Base-by-base conservation (phyloP, 2,888 invertebrate species). In the Pemphredon lugubris region DNA sequence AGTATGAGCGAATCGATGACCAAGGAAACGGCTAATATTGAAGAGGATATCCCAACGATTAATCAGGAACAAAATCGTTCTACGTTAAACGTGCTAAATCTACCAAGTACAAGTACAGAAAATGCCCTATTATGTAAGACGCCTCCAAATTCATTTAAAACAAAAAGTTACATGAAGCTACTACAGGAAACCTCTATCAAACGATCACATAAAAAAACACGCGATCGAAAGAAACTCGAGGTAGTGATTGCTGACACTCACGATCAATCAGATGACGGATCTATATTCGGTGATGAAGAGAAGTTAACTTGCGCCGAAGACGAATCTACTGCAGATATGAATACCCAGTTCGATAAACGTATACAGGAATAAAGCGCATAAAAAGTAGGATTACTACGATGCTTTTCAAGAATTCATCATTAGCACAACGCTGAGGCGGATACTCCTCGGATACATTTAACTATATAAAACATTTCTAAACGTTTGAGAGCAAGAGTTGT, bases 161-260 rank as follows among this genome's bases (percentile, higher is more conserved):
- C 72, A 0, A 83, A 77, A 32, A 76, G 54, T 44, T 84, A 84
- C 23, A 61, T 87, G 11, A 82, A 59, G 65, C 37, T 83, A 11
- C 34, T 84, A 26, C 83, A 82, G 39, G 78, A 82, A n/a, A 84
- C 84, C 0, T 88, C 88, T 5, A 87, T 88, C 53, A 88, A 88
- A 55, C 82, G 82, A 23, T 86, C 84, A 1, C 86, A 87, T 34
- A 83, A 84, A 26, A 86, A 85, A 54, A 83, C 82, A 37, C 83
- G 86, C 0, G 79, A 83, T 34, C 16, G 47, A n/a, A 79, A 54
- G 4, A 74, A 64, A 4, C 14, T n/a, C n/a, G n/a, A 42, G 20
- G 54, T 44, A 23, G 32, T 34, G 13, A 44, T 5, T 45, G 64
- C 14, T 18, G 69, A 32, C 18, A 61, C 2, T 75, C 83, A 64